Conservation (phyloP, 2,113 vertebrate species). For the Shinisaurus crocodilurus region DNA sequence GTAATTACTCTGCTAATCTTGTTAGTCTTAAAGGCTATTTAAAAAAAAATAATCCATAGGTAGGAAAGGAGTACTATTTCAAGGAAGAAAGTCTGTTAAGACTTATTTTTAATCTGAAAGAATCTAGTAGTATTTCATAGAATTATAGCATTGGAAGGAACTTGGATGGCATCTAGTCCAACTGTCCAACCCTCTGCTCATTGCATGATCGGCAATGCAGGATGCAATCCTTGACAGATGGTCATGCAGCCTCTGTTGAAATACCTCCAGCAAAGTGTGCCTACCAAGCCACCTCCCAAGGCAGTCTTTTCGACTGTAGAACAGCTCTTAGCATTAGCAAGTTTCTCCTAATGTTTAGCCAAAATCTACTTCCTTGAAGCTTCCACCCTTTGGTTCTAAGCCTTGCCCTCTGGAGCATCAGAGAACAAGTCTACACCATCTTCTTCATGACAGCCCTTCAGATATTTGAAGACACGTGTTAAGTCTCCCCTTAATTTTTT, state of each 20-base stretch:
- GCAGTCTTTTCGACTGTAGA: neutral
- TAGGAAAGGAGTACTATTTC: neutral
- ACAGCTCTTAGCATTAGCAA: neutral
- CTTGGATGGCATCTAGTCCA: neutral
- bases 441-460: neutral
- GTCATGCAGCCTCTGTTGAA: neutral
- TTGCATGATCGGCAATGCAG: neutral
- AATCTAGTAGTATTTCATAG: slow-evolving; percentile 30
- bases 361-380: neutral
- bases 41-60: neutral
- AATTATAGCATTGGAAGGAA: neutral
- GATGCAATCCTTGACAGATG: neutral
- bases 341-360: neutral
- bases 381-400: neutral
- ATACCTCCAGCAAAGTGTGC: neutral
- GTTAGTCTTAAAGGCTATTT: neutral
- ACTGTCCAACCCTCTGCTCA: neutral
- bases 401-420: neutral
- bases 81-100: neutral
- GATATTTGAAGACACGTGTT: neutral
- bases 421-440: neutral
- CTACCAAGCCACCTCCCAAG: neutral
- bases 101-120: slow-evolving; percentile 18
- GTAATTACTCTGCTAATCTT: neutral
- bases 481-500: neutral